Percentiles rank a stretch among this genome's conserved stretches.
Evolutionary conservation across 2,888 invertebrate genomes (phyloP).

Genomic region (Thereva unica): DNA sequence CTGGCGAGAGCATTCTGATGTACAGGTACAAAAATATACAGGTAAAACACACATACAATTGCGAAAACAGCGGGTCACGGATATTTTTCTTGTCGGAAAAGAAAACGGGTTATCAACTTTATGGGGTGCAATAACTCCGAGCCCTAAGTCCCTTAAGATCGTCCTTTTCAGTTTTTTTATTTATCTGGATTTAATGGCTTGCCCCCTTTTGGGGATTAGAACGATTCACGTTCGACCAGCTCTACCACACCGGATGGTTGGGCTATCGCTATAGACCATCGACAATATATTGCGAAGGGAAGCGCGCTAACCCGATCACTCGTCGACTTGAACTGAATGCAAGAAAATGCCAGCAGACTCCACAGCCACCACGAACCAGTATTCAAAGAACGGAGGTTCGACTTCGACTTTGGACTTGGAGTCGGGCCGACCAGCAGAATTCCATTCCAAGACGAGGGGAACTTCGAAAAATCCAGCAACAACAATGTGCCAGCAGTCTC

Average conservation of each 20-base stretch:
- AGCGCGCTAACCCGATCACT: conserved; percentile 21
- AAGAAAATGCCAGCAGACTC: conserved; percentile 21
- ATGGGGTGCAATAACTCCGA: too few relatives aligned
- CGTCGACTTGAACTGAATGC: conserved; percentile 23
- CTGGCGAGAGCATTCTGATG: background rate
- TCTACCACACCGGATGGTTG: too few relatives aligned
- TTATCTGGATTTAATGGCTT: too few relatives aligned
- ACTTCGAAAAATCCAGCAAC: background rate
- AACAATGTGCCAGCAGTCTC: too few relatives aligned
- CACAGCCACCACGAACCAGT: conserved; percentile 1
- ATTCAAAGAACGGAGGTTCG: conserved; percentile 21
- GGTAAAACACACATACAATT: too few relatives aligned
- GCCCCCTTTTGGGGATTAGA: too few relatives aligned
- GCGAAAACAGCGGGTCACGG: conserved; percentile 14
- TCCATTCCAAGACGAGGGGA: conserved; percentile 25
- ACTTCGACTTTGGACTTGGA: background rate
- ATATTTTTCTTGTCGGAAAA: background rate
- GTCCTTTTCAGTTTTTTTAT: too few relatives aligned
- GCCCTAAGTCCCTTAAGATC: too few relatives aligned
- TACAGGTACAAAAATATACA: conserved; percentile 8
- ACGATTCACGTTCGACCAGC: too few relatives aligned
- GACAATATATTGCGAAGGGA: too few relatives aligned
- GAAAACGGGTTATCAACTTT: conserved; percentile 1
- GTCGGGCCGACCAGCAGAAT: conserved; percentile 5
- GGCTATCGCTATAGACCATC: too few relatives aligned